Base-by-base conservation (phyloP, 2,797 vertebrate genomes). In the Notoglanidium macrostoma region DNA sequence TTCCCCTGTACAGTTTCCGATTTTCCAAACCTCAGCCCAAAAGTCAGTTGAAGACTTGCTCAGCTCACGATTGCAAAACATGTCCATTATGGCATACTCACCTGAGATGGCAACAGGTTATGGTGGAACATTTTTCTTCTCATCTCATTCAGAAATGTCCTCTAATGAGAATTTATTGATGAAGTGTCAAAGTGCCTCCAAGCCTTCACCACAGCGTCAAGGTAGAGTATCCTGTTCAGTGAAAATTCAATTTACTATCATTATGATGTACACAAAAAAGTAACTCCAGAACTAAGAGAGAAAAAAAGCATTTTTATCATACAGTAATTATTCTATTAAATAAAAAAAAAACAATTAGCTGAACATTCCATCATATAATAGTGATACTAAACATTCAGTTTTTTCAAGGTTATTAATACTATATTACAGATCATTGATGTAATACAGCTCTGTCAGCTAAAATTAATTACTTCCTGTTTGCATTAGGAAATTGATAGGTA, bases 41-140 rank as follows among this genome's bases (percentile, higher is more conserved):
- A 85, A 23, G 29, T 70, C 77, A 23, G 1, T n/a, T 49, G 80
- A 89, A 49, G 67, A 84, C n/a, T 1, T 59, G 14, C 19, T 78
- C 32, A 67, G 19, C 17, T 87, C 61, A 86, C 85, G 57, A 78
- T 51, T 78, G 6, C 84, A 83, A 84, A 68, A 51, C 72, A 21
- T 63, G 9, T 40, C n/a, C 10, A 10, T 46, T 59, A 29, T 79
- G 19, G 76, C 73, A 54, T 84, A 61, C 73, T 57, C 29, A 77
- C 73, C 86, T 59, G 88, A 91, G 32, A 85, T 65, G 49, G 35
- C 44, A 59, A 76, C 86, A 68, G 74, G 78, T 70, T 83, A 67
- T 67, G 73, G 57, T 72, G 84, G 19, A 84, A 80, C 40, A 23
- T 68, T 70, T 19, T 57, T 85, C 26, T 61, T 51, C 23, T 51